These are phyloP conservation scores for Semnornis frantzii DNA, from an alignment of 2,113 vertebrate species.

Conservation along the genomic window DNA sequence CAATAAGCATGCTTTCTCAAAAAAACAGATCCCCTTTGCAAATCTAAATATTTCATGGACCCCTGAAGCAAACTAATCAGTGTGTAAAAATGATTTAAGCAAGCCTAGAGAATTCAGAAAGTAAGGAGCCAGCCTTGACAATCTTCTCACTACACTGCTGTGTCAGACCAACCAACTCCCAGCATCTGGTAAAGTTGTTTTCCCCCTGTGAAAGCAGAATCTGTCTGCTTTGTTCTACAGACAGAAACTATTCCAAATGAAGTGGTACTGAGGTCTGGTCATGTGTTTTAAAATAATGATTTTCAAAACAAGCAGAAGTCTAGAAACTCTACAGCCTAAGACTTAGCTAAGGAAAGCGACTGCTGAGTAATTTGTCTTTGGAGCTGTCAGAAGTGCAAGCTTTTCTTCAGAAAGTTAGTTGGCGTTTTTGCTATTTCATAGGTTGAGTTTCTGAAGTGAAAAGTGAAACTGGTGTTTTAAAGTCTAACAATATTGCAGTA, in stretches of 20 bases:
- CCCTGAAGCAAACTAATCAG: background rate
- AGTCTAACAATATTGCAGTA: background rate
- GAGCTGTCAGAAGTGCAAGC: background rate
- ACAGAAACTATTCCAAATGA: background rate
- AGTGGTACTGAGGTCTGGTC: background rate
- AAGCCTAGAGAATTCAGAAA: background rate
- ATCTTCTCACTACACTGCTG: background rate
- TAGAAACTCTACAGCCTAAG: background rate
- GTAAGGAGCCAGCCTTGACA: background rate
- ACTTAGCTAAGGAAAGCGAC: background rate
- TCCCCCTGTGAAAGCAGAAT: background rate
- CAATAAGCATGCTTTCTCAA: background rate
- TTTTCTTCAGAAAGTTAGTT: background rate
- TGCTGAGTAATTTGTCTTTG: background rate
- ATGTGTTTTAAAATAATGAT: background rate
- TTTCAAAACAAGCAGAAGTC: background rate
- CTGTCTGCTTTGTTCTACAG: background rate
- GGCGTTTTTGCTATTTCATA: background rate
- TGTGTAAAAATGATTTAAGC: background rate
- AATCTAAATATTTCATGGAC: background rate
- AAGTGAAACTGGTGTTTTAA: background rate
- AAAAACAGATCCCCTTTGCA: background rate
- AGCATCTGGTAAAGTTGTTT: background rate
- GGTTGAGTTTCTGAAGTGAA: background rate
- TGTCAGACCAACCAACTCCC: background rate